phyloP scores from a whole-genome alignment of 2,888 invertebrate species.

The Eledona agricola region DNA sequence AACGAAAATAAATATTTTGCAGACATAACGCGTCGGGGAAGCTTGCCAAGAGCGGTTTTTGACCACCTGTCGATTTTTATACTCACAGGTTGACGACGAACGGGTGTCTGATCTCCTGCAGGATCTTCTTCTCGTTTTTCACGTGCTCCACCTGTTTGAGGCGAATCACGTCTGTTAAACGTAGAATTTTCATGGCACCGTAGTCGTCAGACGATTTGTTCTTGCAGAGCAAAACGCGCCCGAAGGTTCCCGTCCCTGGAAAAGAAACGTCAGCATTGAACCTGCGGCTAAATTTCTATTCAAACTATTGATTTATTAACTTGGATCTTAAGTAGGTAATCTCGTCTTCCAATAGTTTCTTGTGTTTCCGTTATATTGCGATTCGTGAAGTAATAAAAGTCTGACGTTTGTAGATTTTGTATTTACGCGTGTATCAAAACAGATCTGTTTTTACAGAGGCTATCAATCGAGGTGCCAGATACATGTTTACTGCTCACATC shows the following conservation, averaged over 20 bases:
- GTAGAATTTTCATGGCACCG: constrained; percentile 93
- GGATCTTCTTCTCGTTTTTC: constrained; percentile 94
- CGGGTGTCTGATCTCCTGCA: constrained; percentile 91
- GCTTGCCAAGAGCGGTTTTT: constrained; percentile 10
- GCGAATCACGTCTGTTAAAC: constrained; percentile 92
- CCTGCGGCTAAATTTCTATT: background rate
- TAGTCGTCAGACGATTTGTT: constrained; percentile 83
- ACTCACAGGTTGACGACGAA: constrained; percentile 95
- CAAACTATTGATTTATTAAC: background rate
- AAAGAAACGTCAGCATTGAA: constrained; percentile 18
- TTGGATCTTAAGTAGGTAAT: no score
- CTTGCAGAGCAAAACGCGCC: constrained; percentile 89
- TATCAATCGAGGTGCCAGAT: no score
- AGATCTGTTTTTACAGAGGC: no score
- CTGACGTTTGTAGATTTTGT: no score
- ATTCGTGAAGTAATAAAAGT: no score
- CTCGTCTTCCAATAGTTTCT: no score
- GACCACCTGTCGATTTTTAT: constrained; percentile 19
- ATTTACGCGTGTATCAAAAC: no score
- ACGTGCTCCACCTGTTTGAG: constrained; percentile 97
- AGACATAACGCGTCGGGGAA: background rate
- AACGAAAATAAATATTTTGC: constrained; percentile 4
- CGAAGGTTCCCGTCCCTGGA: constrained; percentile 95
- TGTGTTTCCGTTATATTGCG: no score
- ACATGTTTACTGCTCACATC: no score